Conservation (phyloP, 2,797 vertebrate species). For the Limosa lapponica region DNA sequence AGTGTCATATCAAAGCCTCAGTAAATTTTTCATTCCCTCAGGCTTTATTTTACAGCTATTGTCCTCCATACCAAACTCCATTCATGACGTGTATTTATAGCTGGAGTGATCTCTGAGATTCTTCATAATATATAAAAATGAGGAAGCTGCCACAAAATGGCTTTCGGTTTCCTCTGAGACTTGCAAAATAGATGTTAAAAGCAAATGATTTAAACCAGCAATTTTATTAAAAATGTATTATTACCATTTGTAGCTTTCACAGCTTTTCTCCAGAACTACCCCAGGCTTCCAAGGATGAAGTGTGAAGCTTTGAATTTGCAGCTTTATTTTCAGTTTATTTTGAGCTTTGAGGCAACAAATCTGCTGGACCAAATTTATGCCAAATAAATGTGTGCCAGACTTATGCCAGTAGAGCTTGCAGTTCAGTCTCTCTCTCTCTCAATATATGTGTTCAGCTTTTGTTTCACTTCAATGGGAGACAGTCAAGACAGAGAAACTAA, state of each 20-base stretch:
- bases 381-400: neutral
- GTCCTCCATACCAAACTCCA: conserved; percentile 18
- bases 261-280: neutral
- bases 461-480: neutral
- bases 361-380: conserved; percentile 26
- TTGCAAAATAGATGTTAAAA: conserved; percentile 58
- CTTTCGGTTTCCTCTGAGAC: conserved; percentile 19
- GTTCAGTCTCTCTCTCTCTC: neutral
- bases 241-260: conserved; percentile 29
- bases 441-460: neutral
- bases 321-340: conserved; percentile 37
- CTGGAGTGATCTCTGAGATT: neutral
- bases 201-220: conserved; percentile 31
- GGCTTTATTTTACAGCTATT: conserved; percentile 49
- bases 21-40: conserved; percentile 31
- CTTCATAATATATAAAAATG: conserved; percentile 43
- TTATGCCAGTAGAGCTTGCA: neutral
- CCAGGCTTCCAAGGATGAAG: neutral
- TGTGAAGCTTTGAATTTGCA: conserved; percentile 4
- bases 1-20: conserved; percentile 16
- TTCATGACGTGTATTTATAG: conserved; percentile 60
- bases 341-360: conserved; percentile 23
- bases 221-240: conserved; percentile 58
- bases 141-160: conserved; percentile 27
- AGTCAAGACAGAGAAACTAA: neutral